These are phyloP conservation scores for Macroglossus sobrinus DNA, from an alignment of 2,113 vertebrate species.

Conservation along the genomic window DNA sequence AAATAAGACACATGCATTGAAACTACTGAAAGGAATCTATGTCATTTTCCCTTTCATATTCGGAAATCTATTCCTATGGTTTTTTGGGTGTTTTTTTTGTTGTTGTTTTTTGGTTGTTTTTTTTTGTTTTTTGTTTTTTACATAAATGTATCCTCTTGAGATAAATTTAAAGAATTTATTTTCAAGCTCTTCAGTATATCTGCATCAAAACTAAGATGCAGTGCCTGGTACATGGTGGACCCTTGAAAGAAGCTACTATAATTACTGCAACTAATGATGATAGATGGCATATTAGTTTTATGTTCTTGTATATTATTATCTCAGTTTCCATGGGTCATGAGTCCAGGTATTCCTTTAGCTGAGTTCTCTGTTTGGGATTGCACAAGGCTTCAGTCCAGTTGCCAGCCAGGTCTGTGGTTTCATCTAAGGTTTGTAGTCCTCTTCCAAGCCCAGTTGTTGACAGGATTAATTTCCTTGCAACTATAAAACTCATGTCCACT, in stretches of 20 bases:
- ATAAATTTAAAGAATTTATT: neutral
- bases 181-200: neutral
- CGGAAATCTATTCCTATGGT: neutral
- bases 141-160: neutral
- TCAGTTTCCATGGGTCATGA: neutral
- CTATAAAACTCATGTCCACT: neutral
- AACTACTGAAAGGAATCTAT: neutral
- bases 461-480: neutral
- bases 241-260: neutral
- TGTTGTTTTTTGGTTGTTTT: neutral
- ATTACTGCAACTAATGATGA: neutral
- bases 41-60: slow-evolving; percentile 41
- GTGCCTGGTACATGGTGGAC: neutral
- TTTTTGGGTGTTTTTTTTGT: neutral
- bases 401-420: neutral
- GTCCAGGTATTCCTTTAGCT: neutral
- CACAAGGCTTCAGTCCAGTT: neutral
- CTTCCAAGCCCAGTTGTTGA: neutral
- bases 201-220: neutral
- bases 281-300: neutral
- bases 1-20: slow-evolving; percentile 37
- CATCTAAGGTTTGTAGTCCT: neutral
- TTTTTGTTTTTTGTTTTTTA: neutral
- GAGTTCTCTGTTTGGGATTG: neutral
- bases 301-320: neutral